phyloP scores from a whole-genome alignment of 1,140 invertebrate species.

The Heliconius melpomene region DNA sequence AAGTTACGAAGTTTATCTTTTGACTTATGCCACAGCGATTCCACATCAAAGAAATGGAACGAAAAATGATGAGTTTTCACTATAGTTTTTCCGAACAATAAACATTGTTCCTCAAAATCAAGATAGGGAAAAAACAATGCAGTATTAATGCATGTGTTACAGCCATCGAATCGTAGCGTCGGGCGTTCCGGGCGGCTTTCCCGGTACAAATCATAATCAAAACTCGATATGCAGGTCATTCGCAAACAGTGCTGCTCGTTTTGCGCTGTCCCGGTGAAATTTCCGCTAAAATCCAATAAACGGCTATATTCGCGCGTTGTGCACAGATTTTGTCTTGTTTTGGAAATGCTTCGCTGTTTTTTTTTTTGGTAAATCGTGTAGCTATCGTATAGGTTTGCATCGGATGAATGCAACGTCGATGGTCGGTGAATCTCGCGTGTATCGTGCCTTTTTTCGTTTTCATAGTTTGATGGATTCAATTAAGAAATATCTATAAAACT shows the following conservation, averaged over 20 bases:
- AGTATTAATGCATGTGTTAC: slow-evolving; percentile 29
- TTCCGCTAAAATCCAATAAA: slow-evolving; percentile 77
- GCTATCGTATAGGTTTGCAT: slow-evolving; percentile 28
- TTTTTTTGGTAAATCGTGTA: slow-evolving; percentile 33
- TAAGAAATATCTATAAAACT: slow-evolving; percentile 12
- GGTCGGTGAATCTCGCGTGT: slow-evolving; percentile 6
- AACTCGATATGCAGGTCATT: slow-evolving; percentile 70
- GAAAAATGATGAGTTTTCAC: neutral
- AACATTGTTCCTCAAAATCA: slow-evolving; percentile 1
- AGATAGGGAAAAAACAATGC: slow-evolving; percentile 22
- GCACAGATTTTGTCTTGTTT: slow-evolving; percentile 46
- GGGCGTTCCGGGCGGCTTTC: slow-evolving; percentile 39
- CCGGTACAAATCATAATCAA: slow-evolving; percentile 69
- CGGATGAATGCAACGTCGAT: slow-evolving; percentile 30
- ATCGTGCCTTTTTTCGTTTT: slow-evolving; percentile 1
- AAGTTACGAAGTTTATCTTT: neutral
- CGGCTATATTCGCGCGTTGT: slow-evolving; percentile 44
- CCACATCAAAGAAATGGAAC: neutral
- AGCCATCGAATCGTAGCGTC: slow-evolving; percentile 32
- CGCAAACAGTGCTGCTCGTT: slow-evolving; percentile 62
- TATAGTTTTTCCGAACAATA: neutral
- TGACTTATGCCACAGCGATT: neutral
- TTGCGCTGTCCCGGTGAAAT: slow-evolving; percentile 60
- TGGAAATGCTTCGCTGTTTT: slow-evolving; percentile 45
- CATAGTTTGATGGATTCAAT: slow-evolving; percentile 14